phyloP scores from a whole-genome alignment of 2,113 vertebrate genomes.

The Cyprinus carpio region DNA sequence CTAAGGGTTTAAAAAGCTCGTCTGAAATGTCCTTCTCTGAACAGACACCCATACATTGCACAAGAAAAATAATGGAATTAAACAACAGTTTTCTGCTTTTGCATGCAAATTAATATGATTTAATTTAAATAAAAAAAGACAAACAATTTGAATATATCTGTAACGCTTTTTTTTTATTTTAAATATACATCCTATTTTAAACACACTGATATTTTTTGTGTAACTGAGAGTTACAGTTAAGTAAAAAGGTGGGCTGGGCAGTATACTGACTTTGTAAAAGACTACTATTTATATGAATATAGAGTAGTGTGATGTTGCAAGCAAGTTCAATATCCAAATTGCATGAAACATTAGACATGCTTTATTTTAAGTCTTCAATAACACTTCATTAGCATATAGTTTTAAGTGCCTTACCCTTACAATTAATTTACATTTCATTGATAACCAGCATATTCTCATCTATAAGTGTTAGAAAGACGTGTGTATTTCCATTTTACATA shows the following conservation, averaged over 20 bases:
- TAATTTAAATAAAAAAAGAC: not conserved
- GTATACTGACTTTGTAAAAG: not conserved
- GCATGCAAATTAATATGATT: not conserved
- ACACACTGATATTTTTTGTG: not conserved
- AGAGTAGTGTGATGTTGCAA: not conserved
- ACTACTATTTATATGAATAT: not conserved
- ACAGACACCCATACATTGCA: not conserved
- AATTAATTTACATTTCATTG: too few relatives aligned
- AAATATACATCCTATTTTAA: not conserved
- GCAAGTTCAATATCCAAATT: not conserved
- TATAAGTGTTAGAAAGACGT: too few relatives aligned
- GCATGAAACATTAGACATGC: not conserved
- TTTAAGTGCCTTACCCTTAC: not conserved
- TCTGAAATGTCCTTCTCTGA: conserved; percentile 28
- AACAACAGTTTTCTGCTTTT: not conserved
- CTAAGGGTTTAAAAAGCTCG: conserved; percentile 30
- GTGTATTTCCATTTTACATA: too few relatives aligned
- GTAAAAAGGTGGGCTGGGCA: not conserved
- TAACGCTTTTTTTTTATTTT: not conserved
- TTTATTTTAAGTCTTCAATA: not conserved
- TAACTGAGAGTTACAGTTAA: not conserved
- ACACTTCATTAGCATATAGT: not conserved
- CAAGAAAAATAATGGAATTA: not conserved
- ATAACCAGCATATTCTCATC: not conserved
- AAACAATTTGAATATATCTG: not conserved